Percentiles rank a stretch among this genome's conserved stretches.
phyloP scores from a whole-genome alignment of 2,888 invertebrate genomes.

The Leucania comma region DNA sequence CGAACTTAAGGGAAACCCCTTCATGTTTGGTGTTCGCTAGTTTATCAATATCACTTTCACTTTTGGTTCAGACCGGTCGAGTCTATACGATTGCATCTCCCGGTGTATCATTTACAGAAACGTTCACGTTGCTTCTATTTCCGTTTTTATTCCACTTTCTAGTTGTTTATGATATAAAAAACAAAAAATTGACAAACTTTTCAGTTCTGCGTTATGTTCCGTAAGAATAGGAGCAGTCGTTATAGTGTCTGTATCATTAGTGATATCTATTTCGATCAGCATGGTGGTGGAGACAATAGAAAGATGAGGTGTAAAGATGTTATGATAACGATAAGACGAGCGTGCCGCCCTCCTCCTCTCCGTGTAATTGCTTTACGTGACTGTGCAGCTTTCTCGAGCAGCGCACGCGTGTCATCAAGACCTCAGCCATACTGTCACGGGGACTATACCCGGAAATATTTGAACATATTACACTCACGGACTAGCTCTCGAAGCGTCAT shows the following conservation, averaged over 20 bases:
- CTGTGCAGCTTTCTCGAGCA: conserved; percentile 72
- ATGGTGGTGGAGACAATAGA: conserved; percentile 63
- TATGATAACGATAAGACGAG: conserved; percentile 66
- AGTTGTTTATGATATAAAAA: conserved; percentile 35
- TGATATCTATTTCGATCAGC: conserved; percentile 45
- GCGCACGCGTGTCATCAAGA: conserved; percentile 57
- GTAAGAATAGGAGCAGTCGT: conserved; percentile 23
- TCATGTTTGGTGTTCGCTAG: conserved; percentile 36
- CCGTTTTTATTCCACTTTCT: conserved; percentile 41
- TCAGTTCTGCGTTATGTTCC: conserved; percentile 5
- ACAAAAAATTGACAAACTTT: conserved; percentile 11
- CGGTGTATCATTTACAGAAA: conserved; percentile 42
- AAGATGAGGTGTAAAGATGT: conserved; percentile 63
- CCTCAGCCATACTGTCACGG: conserved; percentile 37
- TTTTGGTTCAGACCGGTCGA: conserved; percentile 50
- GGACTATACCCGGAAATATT: conserved; percentile 50
- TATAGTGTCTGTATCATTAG: conserved; percentile 34
- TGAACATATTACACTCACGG: conserved; percentile 18
- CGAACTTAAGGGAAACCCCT: conserved; percentile 30
- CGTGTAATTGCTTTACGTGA: conserved; percentile 76
- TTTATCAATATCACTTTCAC: conserved; percentile 63
- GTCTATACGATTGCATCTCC: conserved; percentile 34
- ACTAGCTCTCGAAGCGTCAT: conserved; percentile 22
- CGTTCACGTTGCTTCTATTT: conserved; percentile 27
- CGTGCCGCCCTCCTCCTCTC: conserved; percentile 46